phyloP scores from a whole-genome alignment of 1,140 invertebrate genomes.

The Drosophila takahashii region DNA sequence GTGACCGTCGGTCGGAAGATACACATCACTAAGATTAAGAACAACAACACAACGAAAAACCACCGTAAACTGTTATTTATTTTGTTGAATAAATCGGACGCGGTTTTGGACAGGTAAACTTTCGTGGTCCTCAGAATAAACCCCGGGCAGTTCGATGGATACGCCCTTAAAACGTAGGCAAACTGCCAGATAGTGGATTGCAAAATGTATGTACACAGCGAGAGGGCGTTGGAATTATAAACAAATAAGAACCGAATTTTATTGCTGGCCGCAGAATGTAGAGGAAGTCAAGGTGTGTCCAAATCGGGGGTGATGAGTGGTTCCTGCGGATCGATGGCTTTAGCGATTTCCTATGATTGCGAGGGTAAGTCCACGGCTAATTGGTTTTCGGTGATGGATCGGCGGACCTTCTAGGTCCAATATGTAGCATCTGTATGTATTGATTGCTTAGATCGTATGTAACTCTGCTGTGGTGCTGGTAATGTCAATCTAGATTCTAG shows the following conservation, averaged over 20 bases:
- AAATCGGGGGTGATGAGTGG: constrained; percentile 17
- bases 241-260: constrained; percentile 26
- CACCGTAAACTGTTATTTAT: constrained; percentile 31
- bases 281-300: constrained; percentile 20
- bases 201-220: constrained; percentile 43
- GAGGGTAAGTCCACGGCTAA: constrained; percentile 25
- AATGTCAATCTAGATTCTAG: constrained; percentile 1
- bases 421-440: constrained; percentile 15
- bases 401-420: neutral
- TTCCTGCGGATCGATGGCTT: constrained; percentile 1
- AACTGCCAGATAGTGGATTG: constrained; percentile 1
- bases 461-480: constrained; percentile 18
- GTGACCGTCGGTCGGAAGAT: constrained; percentile 6
- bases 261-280: constrained; percentile 22
- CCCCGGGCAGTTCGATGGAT: neutral
- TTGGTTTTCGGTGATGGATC: constrained; percentile 20
- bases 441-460: constrained; percentile 1
- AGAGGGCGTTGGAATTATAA: constrained; percentile 43
- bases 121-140: neutral
- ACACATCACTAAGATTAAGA: constrained; percentile 35
- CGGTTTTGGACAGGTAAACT: neutral
- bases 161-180: neutral
- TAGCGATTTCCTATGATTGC: neutral
- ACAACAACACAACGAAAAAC: constrained; percentile 48
- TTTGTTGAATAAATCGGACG: constrained; percentile 1